phyloP scores from a whole-genome alignment of 2,888 invertebrate genomes.

The Drosophila emarginata region DNA sequence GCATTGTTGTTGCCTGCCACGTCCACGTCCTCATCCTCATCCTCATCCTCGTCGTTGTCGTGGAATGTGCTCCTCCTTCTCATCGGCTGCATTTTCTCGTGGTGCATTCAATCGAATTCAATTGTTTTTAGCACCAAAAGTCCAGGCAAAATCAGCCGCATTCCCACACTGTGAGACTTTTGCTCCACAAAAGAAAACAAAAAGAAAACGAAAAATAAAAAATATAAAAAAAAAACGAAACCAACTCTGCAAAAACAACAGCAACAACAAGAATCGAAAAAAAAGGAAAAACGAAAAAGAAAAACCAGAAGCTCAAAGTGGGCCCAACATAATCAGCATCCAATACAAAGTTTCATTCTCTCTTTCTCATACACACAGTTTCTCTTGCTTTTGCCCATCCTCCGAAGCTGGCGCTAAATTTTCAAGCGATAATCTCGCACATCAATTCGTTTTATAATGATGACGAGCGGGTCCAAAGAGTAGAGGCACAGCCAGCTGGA shows the following conservation, averaged over 20 bases:
- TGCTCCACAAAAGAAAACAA: slow-evolving; percentile 1
- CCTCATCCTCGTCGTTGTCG: slow-evolving; percentile 52
- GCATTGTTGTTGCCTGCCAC: slow-evolving; percentile 71
- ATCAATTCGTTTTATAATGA: slow-evolving; percentile 80
- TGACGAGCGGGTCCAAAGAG: slow-evolving; percentile 59
- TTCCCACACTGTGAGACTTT: slow-evolving; percentile 71
- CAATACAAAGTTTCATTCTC: slow-evolving; percentile 16
- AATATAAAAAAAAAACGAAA: neutral
- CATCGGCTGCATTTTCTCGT: slow-evolving; percentile 58
- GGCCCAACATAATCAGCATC: slow-evolving; percentile 46
- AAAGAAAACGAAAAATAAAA: neutral
- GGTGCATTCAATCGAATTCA: slow-evolving; percentile 82
- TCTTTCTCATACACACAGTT: neutral
- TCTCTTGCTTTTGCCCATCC: neutral
- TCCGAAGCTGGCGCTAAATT: slow-evolving; percentile 71
- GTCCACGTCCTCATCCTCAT: slow-evolving; percentile 34
- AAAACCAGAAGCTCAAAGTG: slow-evolving; percentile 37
- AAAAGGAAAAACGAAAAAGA: slow-evolving; percentile 12
- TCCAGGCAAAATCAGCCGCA: slow-evolving; percentile 56
- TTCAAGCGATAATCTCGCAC: slow-evolving; percentile 73
- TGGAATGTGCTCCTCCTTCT: slow-evolving; percentile 60
- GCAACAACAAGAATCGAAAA: slow-evolving; percentile 8
- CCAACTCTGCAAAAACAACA: neutral
- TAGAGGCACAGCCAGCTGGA: slow-evolving; percentile 1
- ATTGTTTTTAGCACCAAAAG: slow-evolving; percentile 78